Evolutionary conservation across 2,797 vertebrate species (phyloP), one percentile per base, ranked within the genome.

Genomic region (Acestrorhynchus altus): DNA sequence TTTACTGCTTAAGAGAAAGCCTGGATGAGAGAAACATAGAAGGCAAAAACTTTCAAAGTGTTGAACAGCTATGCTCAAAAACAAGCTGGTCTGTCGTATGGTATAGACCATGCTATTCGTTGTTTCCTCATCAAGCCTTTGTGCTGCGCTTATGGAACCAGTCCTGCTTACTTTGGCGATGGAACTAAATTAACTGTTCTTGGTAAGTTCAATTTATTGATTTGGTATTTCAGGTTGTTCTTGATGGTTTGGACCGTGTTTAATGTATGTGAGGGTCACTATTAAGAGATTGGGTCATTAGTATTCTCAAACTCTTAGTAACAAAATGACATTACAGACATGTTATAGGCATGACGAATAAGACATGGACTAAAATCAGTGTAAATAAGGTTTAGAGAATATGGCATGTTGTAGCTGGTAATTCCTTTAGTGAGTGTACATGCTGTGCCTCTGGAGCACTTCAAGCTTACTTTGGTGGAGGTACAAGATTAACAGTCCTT

Each of bases 121-220:
- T n/a, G n/a, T n/a, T n/a, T n/a, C n/a, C n/a, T n/a, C n/a, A n/a
- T n/a, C n/a, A n/a, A n/a, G 60, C 2, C 1, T 1, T 0, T 72
- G 20, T 74, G 84, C 86, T 88, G 90, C 90, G 90, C 61, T 82
- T 35, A 35, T 35, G 31, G 31, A 35, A 35, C 2, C 31, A 35
- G 31, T 35, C 79, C 82, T n/a, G 78, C 86, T 84, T 52, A 12
- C 72, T 82, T 93, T 72, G 89, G 92, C 44, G 39, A 71, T 15
- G 93, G 92, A 79, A 93, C 92, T 64, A 87, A 77, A 61, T 86
- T 94, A 71, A 91, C 89, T 0, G 92, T 93, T 82, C 11, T 89
- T 63, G 92, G 92, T 94, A 85, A 91, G 31, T 2, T 2, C n/a
- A 35, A 2, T 35, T 35, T 35, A 35, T 35, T 35, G 2, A 35